phyloP scores from a whole-genome alignment of 2,888 invertebrate genomes.

The Parnassius smintheus region DNA sequence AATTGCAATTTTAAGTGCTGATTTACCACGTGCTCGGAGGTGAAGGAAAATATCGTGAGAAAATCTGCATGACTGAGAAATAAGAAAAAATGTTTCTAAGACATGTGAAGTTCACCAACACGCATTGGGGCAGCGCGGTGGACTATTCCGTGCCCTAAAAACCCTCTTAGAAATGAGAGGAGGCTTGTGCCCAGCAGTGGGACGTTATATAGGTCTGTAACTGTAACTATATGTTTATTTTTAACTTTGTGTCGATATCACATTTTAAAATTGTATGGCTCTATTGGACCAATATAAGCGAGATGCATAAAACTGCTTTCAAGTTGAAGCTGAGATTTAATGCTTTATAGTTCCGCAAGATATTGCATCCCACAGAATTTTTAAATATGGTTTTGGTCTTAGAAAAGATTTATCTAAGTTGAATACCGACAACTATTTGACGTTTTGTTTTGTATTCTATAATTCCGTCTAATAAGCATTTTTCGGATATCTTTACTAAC shows the following conservation, averaged over 20 bases:
- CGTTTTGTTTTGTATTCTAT: conserved; percentile 1
- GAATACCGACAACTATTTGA: neutral
- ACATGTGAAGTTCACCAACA: too few species aligned
- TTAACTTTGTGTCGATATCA: conserved; percentile 17
- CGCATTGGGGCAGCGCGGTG: too few species aligned
- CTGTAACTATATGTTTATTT: conserved; percentile 10
- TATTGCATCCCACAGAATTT: conserved; percentile 21
- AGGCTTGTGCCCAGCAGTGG: too few species aligned
- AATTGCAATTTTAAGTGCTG: too few species aligned
- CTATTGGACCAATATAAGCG: conserved; percentile 7
- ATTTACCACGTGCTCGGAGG: too few species aligned
- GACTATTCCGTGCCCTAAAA: too few species aligned
- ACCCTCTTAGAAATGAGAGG: too few species aligned
- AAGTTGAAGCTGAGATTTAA: conserved; percentile 22
- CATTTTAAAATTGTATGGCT: conserved; percentile 14
- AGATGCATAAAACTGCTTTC: conserved; percentile 13
- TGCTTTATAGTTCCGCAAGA: conserved; percentile 25
- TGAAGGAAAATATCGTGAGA: too few species aligned
- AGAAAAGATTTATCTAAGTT: conserved; percentile 12
- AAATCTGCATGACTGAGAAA: too few species aligned
- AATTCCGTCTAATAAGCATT: neutral
- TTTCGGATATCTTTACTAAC: too few species aligned
- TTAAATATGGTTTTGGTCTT: conserved; percentile 20
- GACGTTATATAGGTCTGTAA: too few species aligned
- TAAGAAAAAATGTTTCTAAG: too few species aligned